Base-by-base conservation (phyloP, 2,888 invertebrate species). In the Phorcus lineatus region DNA sequence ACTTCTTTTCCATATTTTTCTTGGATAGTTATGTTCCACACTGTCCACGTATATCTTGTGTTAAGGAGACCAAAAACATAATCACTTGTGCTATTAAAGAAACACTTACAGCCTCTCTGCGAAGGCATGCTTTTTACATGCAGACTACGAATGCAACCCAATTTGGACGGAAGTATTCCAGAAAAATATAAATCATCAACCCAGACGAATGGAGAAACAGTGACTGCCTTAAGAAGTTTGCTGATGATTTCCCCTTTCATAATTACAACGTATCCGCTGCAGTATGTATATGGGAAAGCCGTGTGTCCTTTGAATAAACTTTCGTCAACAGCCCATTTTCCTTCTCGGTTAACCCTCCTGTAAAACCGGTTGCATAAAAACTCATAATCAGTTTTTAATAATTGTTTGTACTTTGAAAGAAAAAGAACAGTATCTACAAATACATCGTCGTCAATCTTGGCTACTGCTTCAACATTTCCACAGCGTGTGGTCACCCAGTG, bases 141-240 rank as follows among this genome's bases (percentile, higher is more conserved):
- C 13, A 28, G 24, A 28, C 11, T 28, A 7, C 28, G 24, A 17
- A 87, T 77, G 19, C 78, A 78, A 11, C 70, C 36, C 9, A 88
- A 79, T 66, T 87, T 88, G 24, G 62, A 36, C 17, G 86, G 83
- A 19, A 90, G 82, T n/a, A 90, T 62, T 6, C 90, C 90, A 31
- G 87, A 88, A 6, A 88, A 76, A 57, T 86, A 90, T 22, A 90
- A 88, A 74, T 90, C 90, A 66, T 90, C 90, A 11, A 90, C 86
- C 89, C 89, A 90, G 83, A 90, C 88, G 78, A 88, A 90, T 0
- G 86, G 88, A 2, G 81, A 76, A 0, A 66, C 55, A 16, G 24
- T 24, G 0, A 89, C 84, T 0, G 85, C 86, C 9, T 82, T 67
- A 77, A 86, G 88, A 74, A 90, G 62, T n/a, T 83, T 82, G 13